Percentiles rank a stretch among this genome's conserved stretches.
Conservation (phyloP, 2,113 vertebrate species). For the Willisornis vidua region DNA sequence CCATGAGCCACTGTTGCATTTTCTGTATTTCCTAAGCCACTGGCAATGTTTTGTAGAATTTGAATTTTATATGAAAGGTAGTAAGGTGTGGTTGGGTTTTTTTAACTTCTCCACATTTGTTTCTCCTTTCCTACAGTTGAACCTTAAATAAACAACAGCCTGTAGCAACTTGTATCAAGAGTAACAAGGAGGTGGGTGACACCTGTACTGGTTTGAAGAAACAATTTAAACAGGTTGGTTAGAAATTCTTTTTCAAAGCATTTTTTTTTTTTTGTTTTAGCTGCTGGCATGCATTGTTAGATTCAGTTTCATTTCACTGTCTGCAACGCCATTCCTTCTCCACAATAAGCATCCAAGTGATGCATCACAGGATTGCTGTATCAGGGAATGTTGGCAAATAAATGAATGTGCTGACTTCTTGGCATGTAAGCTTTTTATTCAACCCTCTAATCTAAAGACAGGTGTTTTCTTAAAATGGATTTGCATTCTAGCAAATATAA, state of each 20-base stretch:
- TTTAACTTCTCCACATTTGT: background rate
- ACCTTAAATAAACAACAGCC: background rate
- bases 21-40: background rate
- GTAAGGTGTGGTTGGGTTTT: background rate
- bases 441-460: background rate
- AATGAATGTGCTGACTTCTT: background rate
- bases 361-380: background rate
- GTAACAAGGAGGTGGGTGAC: background rate
- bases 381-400: background rate
- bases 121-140: background rate
- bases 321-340: background rate
- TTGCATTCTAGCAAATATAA: background rate
- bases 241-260: background rate
- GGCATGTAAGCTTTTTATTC: background rate
- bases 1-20: background rate
- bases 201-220: background rate
- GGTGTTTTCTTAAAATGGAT: background rate
- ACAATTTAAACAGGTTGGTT: background rate
- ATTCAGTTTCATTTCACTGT: slow-evolving; percentile 4
- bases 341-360: background rate
- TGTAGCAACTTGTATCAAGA: background rate
- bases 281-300: background rate
- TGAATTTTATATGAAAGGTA: background rate
- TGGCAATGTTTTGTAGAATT: background rate
- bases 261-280: background rate